phyloP scores from a whole-genome alignment of 2,888 invertebrate genomes.

The Drosophila meridiana region DNA sequence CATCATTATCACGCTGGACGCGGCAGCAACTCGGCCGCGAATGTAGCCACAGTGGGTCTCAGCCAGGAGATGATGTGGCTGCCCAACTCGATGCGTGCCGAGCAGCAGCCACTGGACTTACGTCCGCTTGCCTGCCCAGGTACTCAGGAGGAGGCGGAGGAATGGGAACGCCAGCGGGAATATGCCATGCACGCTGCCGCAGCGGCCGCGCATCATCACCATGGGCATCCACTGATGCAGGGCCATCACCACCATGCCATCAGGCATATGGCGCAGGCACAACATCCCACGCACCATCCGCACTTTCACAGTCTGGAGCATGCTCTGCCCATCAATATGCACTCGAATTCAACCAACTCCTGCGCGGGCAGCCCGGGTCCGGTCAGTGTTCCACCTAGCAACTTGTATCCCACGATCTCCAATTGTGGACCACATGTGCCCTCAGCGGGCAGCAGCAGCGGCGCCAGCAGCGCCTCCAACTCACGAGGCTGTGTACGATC shows the following conservation, averaged over 20 bases:
- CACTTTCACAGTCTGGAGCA: conserved; percentile 84
- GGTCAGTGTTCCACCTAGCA: conserved; percentile 17
- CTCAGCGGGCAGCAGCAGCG: conserved; percentile 62
- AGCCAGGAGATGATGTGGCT: conserved; percentile 92
- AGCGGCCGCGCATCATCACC: conserved; percentile 74
- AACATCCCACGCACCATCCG: conserved; percentile 74
- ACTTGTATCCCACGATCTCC: conserved; percentile 6
- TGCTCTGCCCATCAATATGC: conserved; percentile 84
- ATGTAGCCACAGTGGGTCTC: conserved; percentile 84
- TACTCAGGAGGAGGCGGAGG: conserved; percentile 86
- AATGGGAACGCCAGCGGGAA: conserved; percentile 89
- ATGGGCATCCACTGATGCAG: conserved; percentile 76
- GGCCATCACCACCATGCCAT: conserved; percentile 74
- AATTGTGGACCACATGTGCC: conserved; percentile 46
- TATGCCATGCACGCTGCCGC: conserved; percentile 86
- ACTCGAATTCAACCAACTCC: conserved; percentile 79
- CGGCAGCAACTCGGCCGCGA: conserved; percentile 46
- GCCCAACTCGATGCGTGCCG: conserved; percentile 89
- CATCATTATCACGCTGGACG: conserved; percentile 67
- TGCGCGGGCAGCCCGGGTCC: conserved; percentile 74
- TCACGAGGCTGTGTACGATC: conserved; percentile 53
- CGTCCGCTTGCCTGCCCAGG: conserved; percentile 90
- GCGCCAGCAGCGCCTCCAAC: conserved; percentile 57
- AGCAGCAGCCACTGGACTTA: conserved; percentile 90
- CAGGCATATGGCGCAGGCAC: conserved; percentile 61